Evolutionary conservation across 2,113 vertebrate species (phyloP).

Genomic region (Rhinolophus sinicus): DNA sequence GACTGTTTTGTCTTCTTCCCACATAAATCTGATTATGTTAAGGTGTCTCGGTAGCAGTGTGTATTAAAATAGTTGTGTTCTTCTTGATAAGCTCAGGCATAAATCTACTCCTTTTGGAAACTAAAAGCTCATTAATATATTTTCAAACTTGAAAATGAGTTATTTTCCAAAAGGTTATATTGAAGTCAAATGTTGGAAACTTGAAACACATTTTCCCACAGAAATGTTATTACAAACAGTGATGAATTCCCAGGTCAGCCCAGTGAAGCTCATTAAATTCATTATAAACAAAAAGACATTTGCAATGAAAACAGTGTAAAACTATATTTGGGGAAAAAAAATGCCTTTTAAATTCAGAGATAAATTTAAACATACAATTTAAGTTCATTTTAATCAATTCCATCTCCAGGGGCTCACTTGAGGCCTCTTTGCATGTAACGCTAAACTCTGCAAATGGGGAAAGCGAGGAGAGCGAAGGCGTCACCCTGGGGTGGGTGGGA

Average conservation of each 20-base stretch:
- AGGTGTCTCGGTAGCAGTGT: not conserved
- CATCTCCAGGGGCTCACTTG: not conserved
- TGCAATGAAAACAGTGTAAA: not conserved
- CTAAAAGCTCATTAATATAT: not conserved
- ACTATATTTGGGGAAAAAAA: not conserved
- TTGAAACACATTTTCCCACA: conserved; percentile 46
- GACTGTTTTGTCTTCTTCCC: not conserved
- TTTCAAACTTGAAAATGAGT: not conserved
- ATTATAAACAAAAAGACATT: not conserved
- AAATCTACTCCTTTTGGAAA: not conserved
- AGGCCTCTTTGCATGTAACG: not conserved
- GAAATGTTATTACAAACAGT: conserved; percentile 39
- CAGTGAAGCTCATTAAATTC: not conserved
- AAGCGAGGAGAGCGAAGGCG: no score
- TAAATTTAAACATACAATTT: not conserved
- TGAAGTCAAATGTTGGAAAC: conserved; percentile 33
- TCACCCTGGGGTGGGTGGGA: not conserved
- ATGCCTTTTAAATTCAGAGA: conserved; percentile 6
- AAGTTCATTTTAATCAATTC: not conserved
- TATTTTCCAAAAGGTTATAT: not conserved
- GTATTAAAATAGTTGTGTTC: not conserved
- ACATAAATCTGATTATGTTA: not conserved
- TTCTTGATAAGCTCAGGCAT: not conserved
- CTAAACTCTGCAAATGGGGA: not conserved
- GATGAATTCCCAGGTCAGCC: not conserved